Evolutionary conservation across 2,888 invertebrate genomes (phyloP).

Genomic region (Ischnus inquisitorius): DNA sequence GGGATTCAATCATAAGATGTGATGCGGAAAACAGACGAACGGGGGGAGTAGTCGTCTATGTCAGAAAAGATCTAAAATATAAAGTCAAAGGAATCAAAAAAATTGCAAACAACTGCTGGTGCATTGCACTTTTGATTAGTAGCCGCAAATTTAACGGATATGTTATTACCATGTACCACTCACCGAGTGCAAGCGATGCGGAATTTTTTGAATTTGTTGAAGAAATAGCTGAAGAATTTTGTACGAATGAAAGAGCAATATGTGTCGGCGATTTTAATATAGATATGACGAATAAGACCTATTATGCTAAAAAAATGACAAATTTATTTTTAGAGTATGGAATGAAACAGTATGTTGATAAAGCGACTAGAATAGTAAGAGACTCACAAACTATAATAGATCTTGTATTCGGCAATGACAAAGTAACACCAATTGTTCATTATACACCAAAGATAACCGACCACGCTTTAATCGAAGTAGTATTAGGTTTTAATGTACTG

Average conservation of each 20-base stretch:
- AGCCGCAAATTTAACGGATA: slow-evolving; percentile 51
- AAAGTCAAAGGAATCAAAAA: slow-evolving; percentile 33
- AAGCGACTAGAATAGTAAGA: slow-evolving; percentile 38
- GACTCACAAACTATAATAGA: slow-evolving; percentile 6
- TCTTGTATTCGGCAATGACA: slow-evolving; percentile 2
- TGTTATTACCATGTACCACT: slow-evolving; percentile 52
- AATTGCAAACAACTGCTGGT: slow-evolving; percentile 48
- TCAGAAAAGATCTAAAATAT: slow-evolving; percentile 52
- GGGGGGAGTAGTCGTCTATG: slow-evolving; percentile 55
- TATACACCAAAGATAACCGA: slow-evolving; percentile 22
- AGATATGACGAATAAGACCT: slow-evolving; percentile 17
- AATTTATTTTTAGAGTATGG: slow-evolving; percentile 36
- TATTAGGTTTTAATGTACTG: neutral
- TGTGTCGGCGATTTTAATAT: slow-evolving; percentile 47
- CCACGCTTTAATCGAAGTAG: slow-evolving; percentile 10
- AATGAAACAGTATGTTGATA: slow-evolving; percentile 50
- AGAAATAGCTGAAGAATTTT: slow-evolving; percentile 12
- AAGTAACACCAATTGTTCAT: neutral
- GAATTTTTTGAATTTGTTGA: slow-evolving; percentile 42
- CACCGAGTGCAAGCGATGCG: slow-evolving; percentile 53
- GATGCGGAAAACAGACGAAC: slow-evolving; percentile 58
- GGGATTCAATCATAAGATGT: slow-evolving; percentile 51
- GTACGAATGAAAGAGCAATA: slow-evolving; percentile 20
- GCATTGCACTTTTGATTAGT: slow-evolving; percentile 35
- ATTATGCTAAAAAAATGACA: slow-evolving; percentile 51